phyloP scores from a whole-genome alignment of 2,113 vertebrate species.

The Cyrtonyx montezumae region DNA sequence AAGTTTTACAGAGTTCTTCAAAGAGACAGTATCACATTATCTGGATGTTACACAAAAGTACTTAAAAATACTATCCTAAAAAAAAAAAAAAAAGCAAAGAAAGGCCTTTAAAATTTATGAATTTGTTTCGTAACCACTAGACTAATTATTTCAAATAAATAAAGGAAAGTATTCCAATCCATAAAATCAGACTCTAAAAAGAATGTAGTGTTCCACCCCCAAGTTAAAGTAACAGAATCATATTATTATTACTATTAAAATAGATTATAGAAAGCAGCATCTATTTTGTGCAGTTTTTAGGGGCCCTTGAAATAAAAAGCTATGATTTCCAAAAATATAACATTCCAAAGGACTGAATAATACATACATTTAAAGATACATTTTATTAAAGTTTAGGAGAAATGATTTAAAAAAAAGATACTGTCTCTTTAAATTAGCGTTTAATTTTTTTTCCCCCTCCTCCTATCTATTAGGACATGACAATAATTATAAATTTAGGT shows the following conservation, averaged over 20 bases:
- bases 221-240: conserved; percentile 83
- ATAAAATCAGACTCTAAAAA: conserved; percentile 86
- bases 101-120: conserved; percentile 82
- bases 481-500: conserved; percentile 95
- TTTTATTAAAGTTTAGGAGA: conserved; percentile 86
- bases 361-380: conserved; percentile 87
- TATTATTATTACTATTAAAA: conserved; percentile 88
- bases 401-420: conserved; percentile 86
- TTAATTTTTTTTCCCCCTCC: conserved; percentile 77
- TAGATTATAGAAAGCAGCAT: conserved; percentile 91
- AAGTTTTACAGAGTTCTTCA: conserved; percentile 92
- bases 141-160: conserved; percentile 87
- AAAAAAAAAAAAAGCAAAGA: conserved; percentile 69
- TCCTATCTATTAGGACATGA: conserved; percentile 96
- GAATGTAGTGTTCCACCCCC: conserved; percentile 86
- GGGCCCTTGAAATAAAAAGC: conserved; percentile 88
- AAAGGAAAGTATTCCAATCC: conserved; percentile 83
- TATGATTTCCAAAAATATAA: conserved; percentile 89
- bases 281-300: conserved; percentile 90
- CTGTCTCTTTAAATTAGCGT: conserved; percentile 89
- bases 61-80: conserved; percentile 78
- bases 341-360: conserved; percentile 87
- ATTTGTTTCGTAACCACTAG: conserved; percentile 78
- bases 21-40: conserved; percentile 94
- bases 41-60: conserved; percentile 83